These are phyloP conservation scores for Rhopalosiphum nymphaeae DNA, from an alignment of 2,888 invertebrate genomes.

Conservation along the genomic window DNA sequence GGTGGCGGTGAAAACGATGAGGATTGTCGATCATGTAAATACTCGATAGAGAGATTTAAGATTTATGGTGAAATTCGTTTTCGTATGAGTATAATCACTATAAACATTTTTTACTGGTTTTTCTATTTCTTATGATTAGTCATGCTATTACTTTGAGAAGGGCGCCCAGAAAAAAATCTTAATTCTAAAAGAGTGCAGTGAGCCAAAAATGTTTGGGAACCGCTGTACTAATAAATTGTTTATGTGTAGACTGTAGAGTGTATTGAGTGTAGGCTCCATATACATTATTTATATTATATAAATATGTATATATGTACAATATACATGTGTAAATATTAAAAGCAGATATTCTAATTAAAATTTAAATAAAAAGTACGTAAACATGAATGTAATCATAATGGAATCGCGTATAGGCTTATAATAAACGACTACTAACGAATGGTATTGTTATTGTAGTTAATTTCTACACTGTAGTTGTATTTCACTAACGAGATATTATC, in stretches of 20 bases:
- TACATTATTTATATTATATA: not conserved
- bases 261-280: not conserved
- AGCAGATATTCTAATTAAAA: slow-evolving; percentile 36
- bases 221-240: not conserved
- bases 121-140: no score
- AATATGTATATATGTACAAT: not conserved
- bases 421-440: slow-evolving; percentile 44
- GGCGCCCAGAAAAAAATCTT: no score
- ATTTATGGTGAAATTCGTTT: no score
- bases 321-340: not conserved
- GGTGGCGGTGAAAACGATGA: no score
- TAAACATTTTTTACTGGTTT: no score
- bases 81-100: no score
- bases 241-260: not conserved
- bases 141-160: no score
- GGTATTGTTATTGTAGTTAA: slow-evolving; percentile 41
- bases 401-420: slow-evolving; percentile 27
- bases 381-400: slow-evolving; percentile 23
- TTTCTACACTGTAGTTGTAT: not conserved
- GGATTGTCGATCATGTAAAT: no score
- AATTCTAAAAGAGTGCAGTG: no score
- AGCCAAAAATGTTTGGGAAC: no score
- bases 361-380: slow-evolving; percentile 10
- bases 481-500: slow-evolving; percentile 55
- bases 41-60: no score